Evolutionary conservation across 2,888 invertebrate species (phyloP), one percentile per base, ranked within the genome.

Genomic region (Hypena proboscidalis): DNA sequence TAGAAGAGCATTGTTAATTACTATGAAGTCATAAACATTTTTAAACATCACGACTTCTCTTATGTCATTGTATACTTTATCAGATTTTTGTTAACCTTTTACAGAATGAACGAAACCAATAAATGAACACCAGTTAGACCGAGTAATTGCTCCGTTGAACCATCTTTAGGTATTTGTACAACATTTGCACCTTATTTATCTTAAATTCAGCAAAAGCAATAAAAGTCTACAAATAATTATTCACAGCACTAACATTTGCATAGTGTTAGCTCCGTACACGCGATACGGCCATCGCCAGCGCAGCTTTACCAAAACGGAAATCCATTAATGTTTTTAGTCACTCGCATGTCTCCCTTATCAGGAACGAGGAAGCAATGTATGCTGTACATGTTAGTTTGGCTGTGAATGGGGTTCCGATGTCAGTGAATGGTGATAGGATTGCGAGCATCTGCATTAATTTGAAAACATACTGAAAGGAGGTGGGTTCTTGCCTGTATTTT

Each of bases 201-300:
- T 55, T 40, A 50, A 58, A 66, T 68, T 67, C 70, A 67, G 51
- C 54, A 51, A 62, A 70, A 73, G 51, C 67, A 73, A 76, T 80
- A 82, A 83, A 80, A 79, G 70, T 71, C 57, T 60, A 74, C 77
- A 81, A 81, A 82, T 81, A 80, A 77, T 75, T 74, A 75, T 74
- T 73, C 66, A 65, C 65, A 67, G 71, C 63, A 70, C 72, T 60
- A 62, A 52, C 61, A 80, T 85, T 84, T 77, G 80, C 84, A 81
- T 83, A 77, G 67, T 58, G 69, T 67, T 59, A 53, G 34, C 46
- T 38, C 44, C 46, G 43, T 58, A 58, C 76, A 79, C 76, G 81
- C 80, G 66, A 83, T 71, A 60, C 39, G 32, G 36, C 58, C 46
- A 53, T 62, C 49, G 31, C 11, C 6, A 55, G 41, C 50, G 48